phyloP scores from a whole-genome alignment of 1,140 invertebrate genomes.

The Aethina tumida region DNA sequence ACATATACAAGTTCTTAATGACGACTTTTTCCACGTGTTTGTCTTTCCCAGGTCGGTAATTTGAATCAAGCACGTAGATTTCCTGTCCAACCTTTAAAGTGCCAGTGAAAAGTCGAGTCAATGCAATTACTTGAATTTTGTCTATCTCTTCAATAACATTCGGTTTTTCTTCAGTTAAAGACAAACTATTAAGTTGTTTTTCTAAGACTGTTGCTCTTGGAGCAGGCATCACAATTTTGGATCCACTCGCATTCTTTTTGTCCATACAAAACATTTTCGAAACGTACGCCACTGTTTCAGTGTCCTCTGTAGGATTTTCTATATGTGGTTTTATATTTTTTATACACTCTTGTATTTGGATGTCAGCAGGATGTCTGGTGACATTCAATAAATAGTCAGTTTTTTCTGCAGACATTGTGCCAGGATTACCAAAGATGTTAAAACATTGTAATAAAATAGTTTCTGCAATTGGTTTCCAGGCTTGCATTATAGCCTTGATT shows the following conservation, averaged over 20 bases:
- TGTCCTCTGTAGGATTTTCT: conserved; percentile 52
- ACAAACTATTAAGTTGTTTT: conserved; percentile 6
- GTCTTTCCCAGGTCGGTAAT: conserved; percentile 36
- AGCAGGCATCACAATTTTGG: conserved; percentile 22
- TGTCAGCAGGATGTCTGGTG: conserved; percentile 23
- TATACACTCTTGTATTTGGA: conserved; percentile 19
- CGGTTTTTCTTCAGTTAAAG: conserved; percentile 3
- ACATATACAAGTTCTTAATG: conserved; percentile 69
- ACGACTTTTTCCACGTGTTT: conserved; percentile 43
- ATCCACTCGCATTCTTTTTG: conserved; percentile 38
- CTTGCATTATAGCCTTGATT: conserved; percentile 69
- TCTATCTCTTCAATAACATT: conserved; percentile 24
- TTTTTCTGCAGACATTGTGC: conserved; percentile 66
- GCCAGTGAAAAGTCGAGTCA: conserved; percentile 91
- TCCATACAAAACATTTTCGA: conserved; percentile 93
- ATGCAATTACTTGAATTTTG: conserved; percentile 73
- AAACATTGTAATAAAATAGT: conserved; percentile 75
- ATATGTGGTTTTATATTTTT: conserved; percentile 22
- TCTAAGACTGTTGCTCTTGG: conserved; percentile 12
- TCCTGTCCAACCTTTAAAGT: conserved; percentile 65
- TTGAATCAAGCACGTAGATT: conserved; percentile 79
- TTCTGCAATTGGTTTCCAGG: conserved; percentile 82
- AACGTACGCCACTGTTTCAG: conserved; percentile 80
- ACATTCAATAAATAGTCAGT: conserved; percentile 43
- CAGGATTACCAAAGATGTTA: conserved; percentile 69